Conservation (phyloP, 2,797 vertebrate species). For the Sciaenops ocellatus region DNA sequence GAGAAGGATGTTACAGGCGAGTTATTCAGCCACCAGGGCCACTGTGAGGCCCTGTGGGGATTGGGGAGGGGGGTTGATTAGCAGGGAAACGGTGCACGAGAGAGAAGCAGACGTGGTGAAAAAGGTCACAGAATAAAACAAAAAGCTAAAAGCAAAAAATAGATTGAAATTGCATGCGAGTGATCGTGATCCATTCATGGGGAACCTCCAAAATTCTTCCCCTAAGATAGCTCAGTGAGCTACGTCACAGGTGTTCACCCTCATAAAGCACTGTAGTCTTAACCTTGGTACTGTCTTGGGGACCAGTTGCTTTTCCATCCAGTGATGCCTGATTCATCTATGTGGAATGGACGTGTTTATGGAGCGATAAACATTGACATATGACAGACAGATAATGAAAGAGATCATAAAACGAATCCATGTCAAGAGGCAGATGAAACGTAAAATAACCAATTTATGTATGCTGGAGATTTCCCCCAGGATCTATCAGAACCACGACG, state of each 20-base stretch:
- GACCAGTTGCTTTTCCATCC: conserved; percentile 27
- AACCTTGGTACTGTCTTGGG: conserved; percentile 38
- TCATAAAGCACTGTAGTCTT: conserved; percentile 28
- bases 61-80: neutral
- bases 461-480: conserved; percentile 73
- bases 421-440: conserved; percentile 74
- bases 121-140: conserved; percentile 1
- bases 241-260: conserved; percentile 4
- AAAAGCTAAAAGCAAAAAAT: conserved; percentile 9
- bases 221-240: conserved; percentile 23
- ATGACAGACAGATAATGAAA: conserved; percentile 77
- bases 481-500: conserved; percentile 64
- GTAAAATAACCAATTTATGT: conserved; percentile 71
- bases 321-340: conserved; percentile 41
- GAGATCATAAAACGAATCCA: conserved; percentile 71
- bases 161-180: neutral
- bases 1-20: conserved; percentile 15
- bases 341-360: conserved; percentile 56
- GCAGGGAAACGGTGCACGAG: neutral
- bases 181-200: conserved; percentile 29
- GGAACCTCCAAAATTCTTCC: neutral
- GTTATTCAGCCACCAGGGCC: conserved; percentile 14
- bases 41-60: neutral
- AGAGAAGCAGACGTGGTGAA: neutral
- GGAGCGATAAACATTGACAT: conserved; percentile 71